Evolutionary conservation across 2,797 vertebrate species (phyloP).

Genomic region (Merluccius polli): DNA sequence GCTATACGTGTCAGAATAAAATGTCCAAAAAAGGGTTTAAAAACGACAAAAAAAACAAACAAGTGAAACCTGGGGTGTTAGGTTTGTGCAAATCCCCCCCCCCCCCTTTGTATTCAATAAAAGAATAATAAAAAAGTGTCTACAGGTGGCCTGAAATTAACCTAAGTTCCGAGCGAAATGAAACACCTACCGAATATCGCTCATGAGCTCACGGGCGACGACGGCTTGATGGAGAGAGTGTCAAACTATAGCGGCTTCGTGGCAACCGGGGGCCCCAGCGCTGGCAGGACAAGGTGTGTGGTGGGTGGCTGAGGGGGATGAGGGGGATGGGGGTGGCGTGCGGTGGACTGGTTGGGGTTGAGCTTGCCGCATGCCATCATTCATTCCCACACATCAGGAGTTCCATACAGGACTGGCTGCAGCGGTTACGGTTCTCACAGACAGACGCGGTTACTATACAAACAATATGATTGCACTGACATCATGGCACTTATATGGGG

Average conservation of each 20-base stretch:
- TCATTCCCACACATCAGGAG: constrained; percentile 56
- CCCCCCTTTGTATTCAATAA: neutral
- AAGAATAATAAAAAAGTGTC: neutral
- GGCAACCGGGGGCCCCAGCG: neutral
- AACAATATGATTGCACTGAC: constrained; percentile 70
- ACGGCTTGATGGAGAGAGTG: constrained; percentile 30
- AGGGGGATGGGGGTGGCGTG: constrained; percentile 14
- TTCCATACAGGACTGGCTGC: constrained; percentile 47
- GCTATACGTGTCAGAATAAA: neutral
- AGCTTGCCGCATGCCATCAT: constrained; percentile 40
- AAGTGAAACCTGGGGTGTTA: neutral
- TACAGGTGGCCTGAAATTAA: constrained; percentile 56
- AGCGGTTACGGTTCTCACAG: constrained; percentile 23
- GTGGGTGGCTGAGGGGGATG: neutral
- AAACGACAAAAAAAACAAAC: neutral
- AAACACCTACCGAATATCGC: constrained; percentile 38
- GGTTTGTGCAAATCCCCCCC: neutral
- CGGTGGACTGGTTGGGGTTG: constrained; percentile 48
- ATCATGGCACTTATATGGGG: constrained; percentile 61
- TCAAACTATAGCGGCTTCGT: constrained; percentile 31
- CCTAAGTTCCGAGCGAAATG: constrained; percentile 33
- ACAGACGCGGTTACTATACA: constrained; percentile 63
- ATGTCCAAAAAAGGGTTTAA: neutral
- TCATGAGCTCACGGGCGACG: constrained; percentile 53
- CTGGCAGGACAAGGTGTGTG: neutral